Percentiles rank a stretch among this genome's conserved stretches.
Evolutionary conservation across 2,797 vertebrate genomes (phyloP).

Genomic region (Australoheros facetus): DNA sequence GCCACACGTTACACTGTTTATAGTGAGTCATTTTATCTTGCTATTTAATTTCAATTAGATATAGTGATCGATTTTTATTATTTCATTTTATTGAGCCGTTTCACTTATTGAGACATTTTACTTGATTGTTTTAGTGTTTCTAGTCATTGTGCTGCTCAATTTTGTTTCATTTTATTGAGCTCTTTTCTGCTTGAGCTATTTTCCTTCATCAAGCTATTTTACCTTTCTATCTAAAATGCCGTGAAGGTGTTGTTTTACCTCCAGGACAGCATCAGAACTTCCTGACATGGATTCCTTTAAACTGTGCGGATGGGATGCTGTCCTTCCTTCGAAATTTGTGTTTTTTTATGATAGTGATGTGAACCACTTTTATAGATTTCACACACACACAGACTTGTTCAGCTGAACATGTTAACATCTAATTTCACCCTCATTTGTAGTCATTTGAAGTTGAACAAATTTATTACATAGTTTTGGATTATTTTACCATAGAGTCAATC

Average conservation of each 20-base stretch:
- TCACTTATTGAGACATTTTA: not conserved
- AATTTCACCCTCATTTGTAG: not conserved
- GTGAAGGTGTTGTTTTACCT: not conserved
- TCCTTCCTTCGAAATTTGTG: not conserved
- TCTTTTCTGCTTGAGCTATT: not conserved
- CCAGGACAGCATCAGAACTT: not conserved
- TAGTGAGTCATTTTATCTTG: not conserved
- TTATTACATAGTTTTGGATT: not conserved
- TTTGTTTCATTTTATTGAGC: slow-evolving; percentile 6
- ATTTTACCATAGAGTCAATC: not conserved
- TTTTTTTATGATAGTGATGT: not conserved
- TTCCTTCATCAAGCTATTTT: not conserved
- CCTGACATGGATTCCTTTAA: not conserved
- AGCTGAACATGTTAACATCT: not conserved
- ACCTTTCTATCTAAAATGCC: not conserved
- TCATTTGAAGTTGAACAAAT: not conserved
- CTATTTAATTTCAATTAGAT: not conserved
- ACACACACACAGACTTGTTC: not conserved
- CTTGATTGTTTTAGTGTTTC: not conserved
- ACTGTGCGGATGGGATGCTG: not conserved
- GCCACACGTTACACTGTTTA: not conserved
- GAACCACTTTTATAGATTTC: not conserved
- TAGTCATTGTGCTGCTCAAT: not conserved
- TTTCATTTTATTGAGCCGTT: slow-evolving; percentile 7
- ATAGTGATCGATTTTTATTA: not conserved